Conservation (phyloP, 2,888 invertebrate species). For the Apamea crenata region DNA sequence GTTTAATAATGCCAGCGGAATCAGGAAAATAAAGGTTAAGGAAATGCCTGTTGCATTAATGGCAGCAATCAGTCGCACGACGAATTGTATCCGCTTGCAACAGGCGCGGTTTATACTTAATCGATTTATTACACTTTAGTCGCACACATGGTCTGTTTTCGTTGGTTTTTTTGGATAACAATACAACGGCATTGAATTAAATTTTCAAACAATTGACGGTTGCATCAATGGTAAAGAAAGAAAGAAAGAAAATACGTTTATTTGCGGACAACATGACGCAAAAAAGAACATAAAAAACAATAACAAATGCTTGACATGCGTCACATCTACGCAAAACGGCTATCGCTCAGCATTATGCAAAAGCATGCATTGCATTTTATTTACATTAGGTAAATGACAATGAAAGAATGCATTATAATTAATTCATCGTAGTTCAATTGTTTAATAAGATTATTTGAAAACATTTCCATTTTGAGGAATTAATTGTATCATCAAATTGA, state of each 20-base stretch:
- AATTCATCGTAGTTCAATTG: not conserved
- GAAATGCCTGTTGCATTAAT: constrained; percentile 46
- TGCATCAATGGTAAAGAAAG: no score
- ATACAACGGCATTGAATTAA: constrained; percentile 18
- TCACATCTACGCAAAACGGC: no score
- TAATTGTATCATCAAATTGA: no score
- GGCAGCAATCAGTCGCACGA: constrained; percentile 16
- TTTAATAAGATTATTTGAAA: not conserved
- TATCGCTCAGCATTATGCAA: no score
- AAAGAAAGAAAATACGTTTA: no score
- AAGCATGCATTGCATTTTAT: no score
- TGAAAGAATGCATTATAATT: not conserved
- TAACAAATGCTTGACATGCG: no score
- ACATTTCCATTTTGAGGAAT: not conserved
- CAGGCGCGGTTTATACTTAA: constrained; percentile 40
- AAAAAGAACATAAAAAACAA: no score
- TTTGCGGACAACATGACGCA: no score
- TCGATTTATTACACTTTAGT: constrained; percentile 30
- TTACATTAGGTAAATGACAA: no score
- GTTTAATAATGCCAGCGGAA: constrained; percentile 13
- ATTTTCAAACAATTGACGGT: constrained; percentile 2
- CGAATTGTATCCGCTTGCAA: constrained; percentile 24
- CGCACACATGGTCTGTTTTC: constrained; percentile 3
- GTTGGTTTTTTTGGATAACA: constrained; percentile 8
- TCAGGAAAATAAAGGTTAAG: not conserved